Percentiles rank a stretch among this genome's conserved stretches.
These are phyloP conservation scores for Phortica magna DNA, from an alignment of 2,888 invertebrate species.

Conservation along the genomic window DNA sequence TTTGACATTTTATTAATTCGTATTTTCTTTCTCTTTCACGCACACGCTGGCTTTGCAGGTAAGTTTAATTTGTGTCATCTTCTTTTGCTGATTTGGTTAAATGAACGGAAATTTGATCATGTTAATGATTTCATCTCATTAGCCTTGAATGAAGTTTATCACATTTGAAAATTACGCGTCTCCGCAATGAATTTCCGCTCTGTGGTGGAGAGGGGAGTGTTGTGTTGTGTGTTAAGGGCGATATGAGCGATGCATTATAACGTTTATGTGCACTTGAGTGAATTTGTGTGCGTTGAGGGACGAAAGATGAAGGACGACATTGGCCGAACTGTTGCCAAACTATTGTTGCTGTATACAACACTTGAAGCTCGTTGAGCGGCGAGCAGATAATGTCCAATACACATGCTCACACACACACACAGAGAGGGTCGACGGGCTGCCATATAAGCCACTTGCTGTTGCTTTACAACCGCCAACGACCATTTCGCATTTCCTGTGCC, in stretches of 20 bases:
- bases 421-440: not conserved
- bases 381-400: not conserved
- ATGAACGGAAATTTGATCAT: not conserved
- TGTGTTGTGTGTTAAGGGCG: conserved; percentile 22
- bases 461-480: conserved; percentile 42
- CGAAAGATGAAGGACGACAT: no score
- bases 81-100: not conserved
- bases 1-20: conserved; percentile 57
- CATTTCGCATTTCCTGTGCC: conserved; percentile 38
- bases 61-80: conserved; percentile 26
- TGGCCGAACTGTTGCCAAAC: no score
- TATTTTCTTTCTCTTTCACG: conserved; percentile 26
- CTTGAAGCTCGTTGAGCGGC: not conserved
- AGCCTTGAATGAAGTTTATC: conserved; percentile 55
- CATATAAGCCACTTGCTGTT: not conserved
- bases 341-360: not conserved
- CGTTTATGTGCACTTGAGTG: not conserved
- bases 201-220: not conserved
- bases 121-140: conserved; percentile 1
- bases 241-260: not conserved
- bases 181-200: conserved; percentile 37
- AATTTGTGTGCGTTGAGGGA: not conserved
- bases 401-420: not conserved
- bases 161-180: conserved; percentile 58
- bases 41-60: conserved; percentile 46